These are phyloP conservation scores for Coptodon bakossiorum DNA, from an alignment of 2,113 vertebrate species.

Conservation along the genomic window DNA sequence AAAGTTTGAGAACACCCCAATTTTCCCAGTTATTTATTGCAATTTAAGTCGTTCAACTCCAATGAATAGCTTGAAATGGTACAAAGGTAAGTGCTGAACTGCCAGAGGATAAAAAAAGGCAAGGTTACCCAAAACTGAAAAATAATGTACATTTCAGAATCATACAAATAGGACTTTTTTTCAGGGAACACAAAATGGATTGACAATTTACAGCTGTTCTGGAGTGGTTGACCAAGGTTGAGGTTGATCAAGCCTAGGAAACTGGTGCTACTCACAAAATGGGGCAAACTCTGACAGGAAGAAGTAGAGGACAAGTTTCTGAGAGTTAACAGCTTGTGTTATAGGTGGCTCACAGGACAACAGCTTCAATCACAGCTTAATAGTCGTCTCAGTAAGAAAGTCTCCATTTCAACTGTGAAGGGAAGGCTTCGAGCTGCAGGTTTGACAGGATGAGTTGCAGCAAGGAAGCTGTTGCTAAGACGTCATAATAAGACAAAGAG, in stretches of 20 bases:
- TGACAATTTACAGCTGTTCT: background rate
- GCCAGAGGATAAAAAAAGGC: background rate
- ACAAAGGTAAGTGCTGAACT: background rate
- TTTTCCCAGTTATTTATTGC: background rate
- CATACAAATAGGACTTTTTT: background rate
- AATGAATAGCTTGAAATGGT: background rate
- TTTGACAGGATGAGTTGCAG: too few species aligned
- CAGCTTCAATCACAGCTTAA: too few species aligned
- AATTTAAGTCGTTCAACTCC: rapidly evolving
- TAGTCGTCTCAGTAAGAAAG: too few species aligned
- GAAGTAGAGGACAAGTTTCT: background rate
- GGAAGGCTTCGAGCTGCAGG: too few species aligned
- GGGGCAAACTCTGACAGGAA: background rate
- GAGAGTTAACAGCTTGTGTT: background rate
- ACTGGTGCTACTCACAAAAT: background rate
- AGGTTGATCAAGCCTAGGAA: background rate
- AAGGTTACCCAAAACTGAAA: background rate
- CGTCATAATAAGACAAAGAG: background rate
- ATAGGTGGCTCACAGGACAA: background rate
- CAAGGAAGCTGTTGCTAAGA: too few species aligned
- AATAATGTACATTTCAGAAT: background rate
- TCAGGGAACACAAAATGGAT: background rate
- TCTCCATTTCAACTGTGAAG: too few species aligned
- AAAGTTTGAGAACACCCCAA: rapidly evolving
- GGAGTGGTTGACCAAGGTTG: background rate